Evolutionary conservation across 1,140 invertebrate genomes (phyloP).

Genomic region (Drosophila miranda): DNA sequence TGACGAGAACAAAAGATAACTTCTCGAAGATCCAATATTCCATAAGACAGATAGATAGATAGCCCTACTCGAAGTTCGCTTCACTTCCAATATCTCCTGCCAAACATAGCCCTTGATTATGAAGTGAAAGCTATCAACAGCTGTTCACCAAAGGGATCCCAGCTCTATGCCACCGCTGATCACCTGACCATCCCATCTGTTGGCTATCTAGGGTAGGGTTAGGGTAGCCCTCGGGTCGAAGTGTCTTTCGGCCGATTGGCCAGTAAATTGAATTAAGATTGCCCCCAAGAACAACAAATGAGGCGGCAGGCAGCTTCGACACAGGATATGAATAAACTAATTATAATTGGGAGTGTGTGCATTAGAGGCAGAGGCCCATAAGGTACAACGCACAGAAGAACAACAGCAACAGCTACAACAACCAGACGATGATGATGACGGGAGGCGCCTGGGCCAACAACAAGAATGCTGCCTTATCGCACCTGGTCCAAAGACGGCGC

Average conservation of each 20-base stretch:
- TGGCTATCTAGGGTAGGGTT: not conserved
- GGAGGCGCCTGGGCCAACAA: slow-evolving; percentile 41
- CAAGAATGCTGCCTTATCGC: slow-evolving; percentile 76
- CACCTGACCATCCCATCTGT: not conserved
- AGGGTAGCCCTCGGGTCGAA: slow-evolving; percentile 45
- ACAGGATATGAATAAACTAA: slow-evolving; percentile 81
- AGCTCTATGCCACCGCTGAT: no score
- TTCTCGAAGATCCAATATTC: no score
- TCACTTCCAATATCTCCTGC: not conserved
- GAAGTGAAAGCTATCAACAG: not conserved
- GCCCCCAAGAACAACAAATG: slow-evolving; percentile 68
- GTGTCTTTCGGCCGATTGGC: slow-evolving; percentile 4
- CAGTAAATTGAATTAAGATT: slow-evolving; percentile 81
- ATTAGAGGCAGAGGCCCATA: slow-evolving; percentile 44
- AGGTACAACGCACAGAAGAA: not conserved
- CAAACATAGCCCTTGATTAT: no score
- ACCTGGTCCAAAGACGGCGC: slow-evolving; percentile 71
- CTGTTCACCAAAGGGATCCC: no score
- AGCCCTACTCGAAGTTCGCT: no score
- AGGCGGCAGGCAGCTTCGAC: slow-evolving; percentile 62
- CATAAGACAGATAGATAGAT: no score
- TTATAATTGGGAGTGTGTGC: slow-evolving; percentile 63
- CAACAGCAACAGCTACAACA: not conserved
- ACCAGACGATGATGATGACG: slow-evolving; percentile 18
- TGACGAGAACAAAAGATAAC: no score